A percentile compares a stretch with the other conserved stretches of the same genome.
These are phyloP conservation scores for Saccostrea glomerata DNA, from an alignment of 1,140 invertebrate genomes.

Conservation along the genomic window DNA sequence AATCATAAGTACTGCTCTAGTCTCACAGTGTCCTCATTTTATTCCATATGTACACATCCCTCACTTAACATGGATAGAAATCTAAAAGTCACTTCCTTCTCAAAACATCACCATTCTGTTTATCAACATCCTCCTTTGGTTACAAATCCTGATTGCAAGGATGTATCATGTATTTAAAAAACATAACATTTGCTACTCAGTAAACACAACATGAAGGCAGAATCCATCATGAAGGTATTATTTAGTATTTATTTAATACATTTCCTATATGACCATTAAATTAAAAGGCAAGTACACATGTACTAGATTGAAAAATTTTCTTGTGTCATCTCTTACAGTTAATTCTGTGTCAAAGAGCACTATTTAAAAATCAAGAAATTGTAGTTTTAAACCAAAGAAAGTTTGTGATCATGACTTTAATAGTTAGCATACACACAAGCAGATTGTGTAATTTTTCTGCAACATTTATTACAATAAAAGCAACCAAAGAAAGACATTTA, in stretches of 20 bases:
- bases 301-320: too few species aligned
- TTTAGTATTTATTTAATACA: too few species aligned
- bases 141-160: neutral
- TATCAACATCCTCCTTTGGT: neutral
- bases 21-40: neutral
- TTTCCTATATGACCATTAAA: too few species aligned
- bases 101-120: slow-evolving; percentile 16
- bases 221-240: neutral
- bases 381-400: too few species aligned
- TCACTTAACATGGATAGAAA: neutral
- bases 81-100: neutral
- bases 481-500: too few species aligned
- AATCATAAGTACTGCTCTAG: neutral
- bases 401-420: neutral
- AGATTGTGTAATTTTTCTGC: too few species aligned
- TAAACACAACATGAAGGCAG: neutral
- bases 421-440: neutral
- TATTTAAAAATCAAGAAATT: too few species aligned
- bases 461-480: too few species aligned
- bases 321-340: too few species aligned
- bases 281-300: too few species aligned
- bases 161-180: too few species aligned
- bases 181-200: neutral
- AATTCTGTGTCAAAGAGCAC: too few species aligned
- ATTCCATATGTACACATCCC: neutral